phyloP scores from a whole-genome alignment of 2,113 vertebrate species.

The Ciconia maguari region DNA sequence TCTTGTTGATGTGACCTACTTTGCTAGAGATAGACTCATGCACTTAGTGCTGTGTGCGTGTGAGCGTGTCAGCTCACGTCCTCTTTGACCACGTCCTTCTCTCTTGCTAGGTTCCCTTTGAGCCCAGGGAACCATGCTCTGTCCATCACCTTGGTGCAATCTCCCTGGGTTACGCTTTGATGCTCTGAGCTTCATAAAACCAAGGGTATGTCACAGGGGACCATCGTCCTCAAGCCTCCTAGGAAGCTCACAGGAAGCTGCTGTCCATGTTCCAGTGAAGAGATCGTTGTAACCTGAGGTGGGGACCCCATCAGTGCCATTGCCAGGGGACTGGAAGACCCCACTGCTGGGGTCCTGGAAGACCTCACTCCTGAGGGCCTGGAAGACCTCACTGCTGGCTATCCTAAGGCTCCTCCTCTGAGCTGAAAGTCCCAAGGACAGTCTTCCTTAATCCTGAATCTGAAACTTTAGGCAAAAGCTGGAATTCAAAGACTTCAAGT shows the following conservation, averaged over 20 bases:
- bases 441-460: background rate
- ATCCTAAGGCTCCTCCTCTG: background rate
- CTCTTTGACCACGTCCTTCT: background rate
- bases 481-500: background rate
- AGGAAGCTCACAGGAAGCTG: background rate
- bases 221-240: background rate
- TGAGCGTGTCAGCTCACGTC: background rate
- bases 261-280: background rate
- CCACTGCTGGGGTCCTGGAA: background rate
- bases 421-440: background rate
- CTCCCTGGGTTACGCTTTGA: background rate
- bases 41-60: background rate
- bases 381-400: background rate
- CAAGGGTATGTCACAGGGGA: fast-evolving
- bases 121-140: background rate
- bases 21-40: background rate
- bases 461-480: background rate
- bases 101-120: background rate
- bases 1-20: background rate
- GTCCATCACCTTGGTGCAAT: background rate
- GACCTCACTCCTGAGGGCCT: background rate
- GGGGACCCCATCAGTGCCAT: background rate
- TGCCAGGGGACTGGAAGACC: background rate
- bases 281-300: background rate
- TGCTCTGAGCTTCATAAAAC: background rate